These are phyloP conservation scores for Emys orbicularis DNA, from an alignment of 2,797 vertebrate genomes.

Conservation along the genomic window DNA sequence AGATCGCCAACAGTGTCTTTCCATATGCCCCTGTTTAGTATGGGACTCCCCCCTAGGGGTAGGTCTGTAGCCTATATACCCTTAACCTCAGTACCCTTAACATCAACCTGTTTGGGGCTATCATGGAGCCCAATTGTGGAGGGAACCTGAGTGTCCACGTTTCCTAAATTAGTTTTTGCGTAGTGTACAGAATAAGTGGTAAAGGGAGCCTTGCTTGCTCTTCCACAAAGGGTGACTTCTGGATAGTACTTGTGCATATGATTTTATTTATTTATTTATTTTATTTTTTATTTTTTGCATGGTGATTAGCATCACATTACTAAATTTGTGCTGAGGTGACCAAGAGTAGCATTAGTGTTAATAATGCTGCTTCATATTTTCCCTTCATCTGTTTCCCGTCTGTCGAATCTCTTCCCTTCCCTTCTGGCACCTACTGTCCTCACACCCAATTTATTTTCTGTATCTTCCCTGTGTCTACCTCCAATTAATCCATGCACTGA, in stretches of 20 bases:
- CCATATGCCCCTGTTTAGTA: background rate
- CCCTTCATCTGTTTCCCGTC: background rate
- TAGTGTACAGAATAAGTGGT: background rate
- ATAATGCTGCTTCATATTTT: background rate
- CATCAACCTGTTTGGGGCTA: background rate
- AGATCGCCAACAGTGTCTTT: too few species aligned
- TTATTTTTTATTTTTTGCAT: too few species aligned
- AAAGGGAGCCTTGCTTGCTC: background rate
- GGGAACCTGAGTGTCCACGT: background rate
- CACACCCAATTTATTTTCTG: background rate
- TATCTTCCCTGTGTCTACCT: background rate
- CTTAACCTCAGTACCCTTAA: background rate
- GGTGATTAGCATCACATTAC: background rate
- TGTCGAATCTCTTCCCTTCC: too few species aligned
- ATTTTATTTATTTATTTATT: too few species aligned
- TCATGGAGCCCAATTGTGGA: background rate
- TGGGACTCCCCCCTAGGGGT: background rate
- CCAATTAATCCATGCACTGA: background rate
- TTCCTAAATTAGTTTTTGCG: too few species aligned
- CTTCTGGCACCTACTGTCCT: too few species aligned
- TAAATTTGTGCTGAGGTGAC: background rate
- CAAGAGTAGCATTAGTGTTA: background rate
- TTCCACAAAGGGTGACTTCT: background rate
- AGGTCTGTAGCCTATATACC: background rate
- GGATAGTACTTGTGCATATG: background rate